Evolutionary conservation across 2,113 vertebrate species (phyloP), one percentile per base, ranked within the genome.

Genomic region (Podarcis cretensis): DNA sequence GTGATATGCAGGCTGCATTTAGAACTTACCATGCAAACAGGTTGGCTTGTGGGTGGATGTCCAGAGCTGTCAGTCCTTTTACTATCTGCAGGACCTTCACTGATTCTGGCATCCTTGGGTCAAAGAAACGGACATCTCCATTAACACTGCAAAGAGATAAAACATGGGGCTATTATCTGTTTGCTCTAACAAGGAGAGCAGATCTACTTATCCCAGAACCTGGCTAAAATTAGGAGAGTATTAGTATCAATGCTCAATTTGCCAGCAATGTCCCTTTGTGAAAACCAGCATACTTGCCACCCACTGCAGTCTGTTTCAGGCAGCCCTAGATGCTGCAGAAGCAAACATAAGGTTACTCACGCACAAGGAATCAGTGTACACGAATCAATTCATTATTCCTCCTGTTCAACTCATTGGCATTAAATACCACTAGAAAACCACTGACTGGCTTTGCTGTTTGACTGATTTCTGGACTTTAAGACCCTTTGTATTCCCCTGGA

Each of bases 21-120:
- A 68, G 71, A 4, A 96, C 98, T 97, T 86, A 99, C 99, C 99
- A 99, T 0, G 99, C 99, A 0, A 99, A 99, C 80, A 99, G 97
- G 96, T 98, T 98, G 83, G 98, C 99, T 92, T 98, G 98, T 0
- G 99, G 99, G 94, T 99, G 99, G 92, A 99, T 99, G 97, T 99
- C 99, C 1, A 99, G 95, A 1, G 99, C 98, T 0, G 99, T 99
- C 80, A 99, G 94, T 69, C 99, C 99, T 92, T 99, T 99, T 88
- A 99, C 98, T 0, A 99, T 99, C 97, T 99, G 99, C 77, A 99
- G 96, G 84, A 98, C 96, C 30, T 97, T 99, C 95, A 99, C 95
- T 0, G 99, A 99, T 95, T 99, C 99, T 0, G 98, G 97, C 90
- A 97, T 94, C 91, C 99, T 97, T 0, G 98, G 98, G 63, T 99